These are phyloP conservation scores for Drosophila niveifrons DNA, from an alignment of 2,888 invertebrate species.

Conservation along the genomic window DNA sequence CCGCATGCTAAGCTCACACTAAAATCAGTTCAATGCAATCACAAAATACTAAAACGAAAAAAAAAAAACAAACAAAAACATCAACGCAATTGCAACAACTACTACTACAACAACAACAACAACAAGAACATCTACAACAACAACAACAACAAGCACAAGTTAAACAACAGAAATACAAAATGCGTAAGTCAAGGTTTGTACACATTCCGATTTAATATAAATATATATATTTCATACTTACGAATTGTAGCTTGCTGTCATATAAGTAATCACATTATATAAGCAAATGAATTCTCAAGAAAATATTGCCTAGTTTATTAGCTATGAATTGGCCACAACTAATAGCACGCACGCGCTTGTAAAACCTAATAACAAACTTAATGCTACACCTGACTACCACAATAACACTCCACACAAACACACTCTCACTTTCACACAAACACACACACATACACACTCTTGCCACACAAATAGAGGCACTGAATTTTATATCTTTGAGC, in stretches of 20 bases:
- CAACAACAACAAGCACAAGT: constrained; percentile 69
- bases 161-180: constrained; percentile 69
- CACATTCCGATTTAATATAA: constrained; percentile 49
- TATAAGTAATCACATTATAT: constrained; percentile 13
- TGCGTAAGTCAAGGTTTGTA: constrained; percentile 81
- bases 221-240: constrained; percentile 13
- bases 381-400: constrained; percentile 37
- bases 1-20: constrained; percentile 72
- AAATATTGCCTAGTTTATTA: constrained; percentile 45
- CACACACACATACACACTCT: constrained; percentile 3
- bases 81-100: constrained; percentile 72
- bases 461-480: constrained; percentile 15
- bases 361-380: constrained; percentile 25
- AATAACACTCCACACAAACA: constrained; percentile 17
- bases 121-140: constrained; percentile 46
- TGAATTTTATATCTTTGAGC: constrained; percentile 6
- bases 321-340: constrained; percentile 55
- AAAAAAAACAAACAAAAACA: constrained; percentile 49
- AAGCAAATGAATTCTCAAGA: constrained; percentile 21
- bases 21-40: constrained; percentile 69
- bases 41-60: constrained; percentile 67
- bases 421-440: constrained; percentile 22
- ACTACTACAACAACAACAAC: constrained; percentile 67
- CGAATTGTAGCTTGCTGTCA: constrained; percentile 21
- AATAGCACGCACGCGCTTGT: constrained; percentile 56